Evolutionary conservation across 1,140 invertebrate species (phyloP).

Genomic region (Hormaphis cornu): DNA sequence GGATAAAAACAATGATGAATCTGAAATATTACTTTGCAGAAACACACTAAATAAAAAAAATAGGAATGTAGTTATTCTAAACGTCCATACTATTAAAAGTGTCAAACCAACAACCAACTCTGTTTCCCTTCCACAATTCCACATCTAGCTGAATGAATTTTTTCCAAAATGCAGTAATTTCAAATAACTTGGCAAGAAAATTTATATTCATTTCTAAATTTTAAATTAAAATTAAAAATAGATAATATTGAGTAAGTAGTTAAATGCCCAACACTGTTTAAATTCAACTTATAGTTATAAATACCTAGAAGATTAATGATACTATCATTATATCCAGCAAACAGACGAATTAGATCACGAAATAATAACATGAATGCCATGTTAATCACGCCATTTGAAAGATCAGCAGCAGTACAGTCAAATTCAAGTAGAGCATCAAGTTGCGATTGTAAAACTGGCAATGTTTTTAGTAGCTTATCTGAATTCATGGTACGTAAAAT

Average conservation of each 20-base stretch:
- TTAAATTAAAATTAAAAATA: constrained; percentile 3
- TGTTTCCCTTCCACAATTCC: neutral
- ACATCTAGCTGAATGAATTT: constrained; percentile 7
- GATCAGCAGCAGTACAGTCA: constrained; percentile 92
- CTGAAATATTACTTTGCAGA: neutral
- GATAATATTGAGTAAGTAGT: neutral
- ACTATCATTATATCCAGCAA: constrained; percentile 99
- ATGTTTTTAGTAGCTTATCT: constrained; percentile 92
- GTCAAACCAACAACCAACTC: constrained; percentile 6
- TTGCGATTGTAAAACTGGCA: constrained; percentile 90
- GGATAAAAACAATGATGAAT: neutral
- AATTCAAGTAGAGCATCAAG: constrained; percentile 93
- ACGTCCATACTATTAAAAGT: neutral
- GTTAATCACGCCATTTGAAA: constrained; percentile 97
- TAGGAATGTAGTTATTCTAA: neutral
- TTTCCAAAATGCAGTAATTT: constrained; percentile 4
- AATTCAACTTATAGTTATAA: neutral
- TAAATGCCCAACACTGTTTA: constrained; percentile 19
- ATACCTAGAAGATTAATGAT: constrained; percentile 93
- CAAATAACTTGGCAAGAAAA: constrained; percentile 5
- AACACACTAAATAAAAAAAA: neutral
- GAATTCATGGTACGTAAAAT: constrained; percentile 92
- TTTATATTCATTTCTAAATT: constrained; percentile 27
- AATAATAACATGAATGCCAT: constrained; percentile 98
- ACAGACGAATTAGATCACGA: constrained; percentile 94